Evolutionary conservation across 2,888 invertebrate genomes (phyloP).

Genomic region (Rhogogaster chlorosoma): DNA sequence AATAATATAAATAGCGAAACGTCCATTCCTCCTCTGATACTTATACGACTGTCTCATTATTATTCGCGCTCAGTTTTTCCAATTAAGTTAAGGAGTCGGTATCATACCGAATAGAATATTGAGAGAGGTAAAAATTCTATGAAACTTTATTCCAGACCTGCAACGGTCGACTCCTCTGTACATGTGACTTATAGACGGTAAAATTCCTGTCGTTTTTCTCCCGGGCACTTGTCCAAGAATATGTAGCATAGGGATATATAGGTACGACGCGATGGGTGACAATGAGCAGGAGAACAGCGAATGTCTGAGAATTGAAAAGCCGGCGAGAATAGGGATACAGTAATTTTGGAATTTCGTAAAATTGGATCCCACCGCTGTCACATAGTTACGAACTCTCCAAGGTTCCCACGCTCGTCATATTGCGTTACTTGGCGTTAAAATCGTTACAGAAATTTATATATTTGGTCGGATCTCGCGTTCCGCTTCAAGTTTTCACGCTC

Average conservation of each 20-base stretch:
- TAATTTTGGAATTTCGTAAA: not conserved
- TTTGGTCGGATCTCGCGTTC: not conserved
- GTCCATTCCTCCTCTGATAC: not conserved
- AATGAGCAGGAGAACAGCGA: slow-evolving; percentile 2
- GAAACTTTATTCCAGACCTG: not conserved
- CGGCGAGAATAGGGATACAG: not conserved
- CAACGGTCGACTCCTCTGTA: not conserved
- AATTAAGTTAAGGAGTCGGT: not conserved
- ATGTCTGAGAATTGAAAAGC: slow-evolving; percentile 37
- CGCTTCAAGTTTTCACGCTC: slow-evolving; percentile 25
- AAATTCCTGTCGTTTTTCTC: slow-evolving; percentile 2
- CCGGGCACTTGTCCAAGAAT: slow-evolving; percentile 34
- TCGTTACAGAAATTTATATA: not conserved
- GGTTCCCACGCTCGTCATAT: not conserved
- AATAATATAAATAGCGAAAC: not conserved
- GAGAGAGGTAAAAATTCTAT: not conserved
- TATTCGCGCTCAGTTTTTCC: not conserved
- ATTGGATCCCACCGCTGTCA: not conserved
- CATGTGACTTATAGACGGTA: not conserved
- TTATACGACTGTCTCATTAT: not conserved
- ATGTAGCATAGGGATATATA: not conserved
- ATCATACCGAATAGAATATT: not conserved
- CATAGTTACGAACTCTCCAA: not conserved
- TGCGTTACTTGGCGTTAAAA: not conserved
- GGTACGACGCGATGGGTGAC: not conserved